Evolutionary conservation across 92 coral and sea anemone species (phyloP).

Genomic region (Porites cylindrica): DNA sequence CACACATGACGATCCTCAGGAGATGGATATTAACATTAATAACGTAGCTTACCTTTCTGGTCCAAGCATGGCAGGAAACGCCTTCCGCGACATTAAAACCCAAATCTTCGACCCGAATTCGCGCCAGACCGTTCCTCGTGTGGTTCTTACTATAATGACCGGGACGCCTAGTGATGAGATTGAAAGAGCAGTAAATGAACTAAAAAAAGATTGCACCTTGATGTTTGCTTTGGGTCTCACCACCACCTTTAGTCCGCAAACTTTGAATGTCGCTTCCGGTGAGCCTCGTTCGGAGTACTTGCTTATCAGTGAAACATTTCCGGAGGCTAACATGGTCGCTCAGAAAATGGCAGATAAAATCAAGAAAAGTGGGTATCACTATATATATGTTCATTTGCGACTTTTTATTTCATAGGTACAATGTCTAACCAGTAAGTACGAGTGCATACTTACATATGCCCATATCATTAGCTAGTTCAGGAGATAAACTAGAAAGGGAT

Average conservation of each 20-base stretch:
- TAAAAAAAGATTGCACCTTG: constrained; percentile 66
- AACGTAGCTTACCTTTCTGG: constrained; percentile 75
- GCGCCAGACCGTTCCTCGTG: constrained; percentile 76
- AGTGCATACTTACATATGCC: too few species aligned
- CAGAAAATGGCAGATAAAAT: constrained; percentile 75
- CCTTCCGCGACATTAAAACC: constrained; percentile 62
- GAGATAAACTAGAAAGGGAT: too few species aligned
- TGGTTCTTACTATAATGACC: constrained; percentile 77
- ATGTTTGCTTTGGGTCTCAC: constrained; percentile 79
- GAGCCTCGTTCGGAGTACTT: constrained; percentile 68
- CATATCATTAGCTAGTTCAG: too few species aligned
- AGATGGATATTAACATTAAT: constrained; percentile 78
- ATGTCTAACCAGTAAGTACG: too few species aligned
- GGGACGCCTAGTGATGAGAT: constrained; percentile 81
- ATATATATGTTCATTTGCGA: neutral
- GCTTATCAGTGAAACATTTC: constrained; percentile 61
- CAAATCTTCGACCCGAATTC: constrained; percentile 66
- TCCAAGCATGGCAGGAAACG: constrained; percentile 64
- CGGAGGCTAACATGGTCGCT: constrained; percentile 60
- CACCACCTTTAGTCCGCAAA: constrained; percentile 46
- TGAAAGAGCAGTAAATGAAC: constrained; percentile 40
- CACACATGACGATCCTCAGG: constrained; percentile 60
- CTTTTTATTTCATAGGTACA: neutral
- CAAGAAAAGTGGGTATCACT: constrained; percentile 66
- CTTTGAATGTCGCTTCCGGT: constrained; percentile 39